Base-by-base conservation (phyloP, 2,797 vertebrate species). In the Strix occidentalis region DNA sequence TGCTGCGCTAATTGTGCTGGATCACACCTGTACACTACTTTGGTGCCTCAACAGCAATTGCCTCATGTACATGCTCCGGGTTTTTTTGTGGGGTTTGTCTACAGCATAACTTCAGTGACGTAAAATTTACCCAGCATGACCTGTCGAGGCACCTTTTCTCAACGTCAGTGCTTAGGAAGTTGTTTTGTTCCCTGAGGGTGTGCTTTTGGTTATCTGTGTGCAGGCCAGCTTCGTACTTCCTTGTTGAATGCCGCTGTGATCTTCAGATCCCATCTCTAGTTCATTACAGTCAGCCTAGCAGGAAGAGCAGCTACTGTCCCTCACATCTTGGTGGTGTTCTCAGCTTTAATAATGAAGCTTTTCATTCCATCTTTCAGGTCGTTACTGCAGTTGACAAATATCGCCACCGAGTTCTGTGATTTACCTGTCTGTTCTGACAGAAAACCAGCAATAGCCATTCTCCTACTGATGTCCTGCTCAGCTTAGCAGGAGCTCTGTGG, bases 21-120 rank as follows among this genome's bases (percentile, higher is more conserved):
- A 21, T 24, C 12, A 2, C 1, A 1, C 18, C 46, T 12, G 0
- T 31, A 3, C 1, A 1, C 19, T 17, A 0, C 3, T n/a, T 13
- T 15, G 4, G 29, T 48, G 6, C 31, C 50, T 53, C 50, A 14
- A 1, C 11, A 56, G 16, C 41, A 26, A 0, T 2, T 33, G 11
- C 18, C 17, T 11, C 12, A 0, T 7, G 15, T 26, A 13, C 11
- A 6, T 1, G 0, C 8, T 63, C 21, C 3, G 14, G 6, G 0
- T 0, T 8, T 24, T 56, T 66, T 41, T n/a, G 31, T 23, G 3
- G 13, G 7, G 1, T 2, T 2, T 29, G 33, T 29, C 74, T 64
- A 24, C 46, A 57, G 18, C 6, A 4, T 61, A 15, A 16, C 35
- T 25, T n/a, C 0, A 33, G 18, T 29, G 23, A 23, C 4, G 1